A percentile compares a stretch with the other conserved stretches of the same genome.
These are phyloP conservation scores for Myiotriccus ornatus DNA, from an alignment of 2,797 vertebrate genomes.

Conservation along the genomic window DNA sequence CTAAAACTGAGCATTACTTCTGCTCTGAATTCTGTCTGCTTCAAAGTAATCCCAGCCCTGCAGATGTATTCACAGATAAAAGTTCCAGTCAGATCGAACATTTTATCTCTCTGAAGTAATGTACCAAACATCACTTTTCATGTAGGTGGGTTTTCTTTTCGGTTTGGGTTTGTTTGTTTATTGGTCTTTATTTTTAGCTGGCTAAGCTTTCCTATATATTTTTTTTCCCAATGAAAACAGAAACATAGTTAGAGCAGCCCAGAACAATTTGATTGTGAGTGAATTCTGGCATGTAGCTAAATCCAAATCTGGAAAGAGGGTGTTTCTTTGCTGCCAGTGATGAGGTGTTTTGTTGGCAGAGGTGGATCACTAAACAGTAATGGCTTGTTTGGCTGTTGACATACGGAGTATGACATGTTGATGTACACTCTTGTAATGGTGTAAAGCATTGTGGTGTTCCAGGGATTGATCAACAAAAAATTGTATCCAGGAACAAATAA, in stretches of 20 bases:
- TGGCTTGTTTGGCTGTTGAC: neutral
- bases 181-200: neutral
- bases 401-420: fast-evolving
- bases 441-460: neutral
- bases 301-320: neutral
- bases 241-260: neutral
- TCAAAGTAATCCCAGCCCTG: neutral
- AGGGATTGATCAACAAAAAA: neutral
- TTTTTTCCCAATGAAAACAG: neutral
- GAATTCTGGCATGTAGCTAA: neutral
- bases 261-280: neutral
- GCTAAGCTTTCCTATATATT: neutral
- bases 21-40: conserved; percentile 5
- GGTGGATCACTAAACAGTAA: neutral
- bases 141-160: neutral
- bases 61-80: conserved; percentile 31
- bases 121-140: neutral
- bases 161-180: neutral
- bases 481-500: neutral
- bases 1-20: neutral
- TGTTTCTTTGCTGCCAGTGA: neutral
- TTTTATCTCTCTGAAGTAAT: neutral
- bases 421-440: neutral
- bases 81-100: neutral
- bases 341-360: neutral